These are phyloP conservation scores for Ranitomeya imitator DNA, from an alignment of 2,113 vertebrate species.

Conservation along the genomic window DNA sequence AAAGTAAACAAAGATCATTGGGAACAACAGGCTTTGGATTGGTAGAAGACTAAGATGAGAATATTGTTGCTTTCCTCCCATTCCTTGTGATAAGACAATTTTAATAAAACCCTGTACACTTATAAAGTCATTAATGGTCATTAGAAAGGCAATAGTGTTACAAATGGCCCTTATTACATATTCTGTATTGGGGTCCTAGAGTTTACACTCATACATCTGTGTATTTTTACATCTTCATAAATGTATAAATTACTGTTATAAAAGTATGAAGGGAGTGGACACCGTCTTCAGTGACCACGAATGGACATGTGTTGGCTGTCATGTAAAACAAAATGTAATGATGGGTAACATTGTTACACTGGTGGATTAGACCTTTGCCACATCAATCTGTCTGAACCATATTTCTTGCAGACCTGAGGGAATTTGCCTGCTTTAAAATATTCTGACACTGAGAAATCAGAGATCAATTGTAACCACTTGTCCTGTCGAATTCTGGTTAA, in stretches of 20 bases:
- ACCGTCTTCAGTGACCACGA: background rate
- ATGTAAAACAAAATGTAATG: constrained; percentile 18
- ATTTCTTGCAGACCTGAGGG: constrained; percentile 30
- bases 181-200: no score
- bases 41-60: no score
- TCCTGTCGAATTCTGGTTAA: constrained; percentile 56
- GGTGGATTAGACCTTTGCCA: background rate
- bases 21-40: no score
- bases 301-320: background rate
- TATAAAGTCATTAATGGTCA: no score
- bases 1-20: no score
- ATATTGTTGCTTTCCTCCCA: no score
- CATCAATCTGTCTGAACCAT: constrained; percentile 31
- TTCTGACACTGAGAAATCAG: constrained; percentile 43
- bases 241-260: background rate
- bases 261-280: background rate
- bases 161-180: no score
- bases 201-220: no score
- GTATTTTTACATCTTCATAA: no score
- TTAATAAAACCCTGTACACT: no score
- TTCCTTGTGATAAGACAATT: no score
- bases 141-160: no score
- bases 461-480: constrained; percentile 57
- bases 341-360: constrained; percentile 4
- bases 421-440: constrained; percentile 32